A percentile compares a stretch with the other conserved stretches of the same genome.
Conservation (phyloP, 2,888 invertebrate species). For the Alloscopus bannaensis region DNA sequence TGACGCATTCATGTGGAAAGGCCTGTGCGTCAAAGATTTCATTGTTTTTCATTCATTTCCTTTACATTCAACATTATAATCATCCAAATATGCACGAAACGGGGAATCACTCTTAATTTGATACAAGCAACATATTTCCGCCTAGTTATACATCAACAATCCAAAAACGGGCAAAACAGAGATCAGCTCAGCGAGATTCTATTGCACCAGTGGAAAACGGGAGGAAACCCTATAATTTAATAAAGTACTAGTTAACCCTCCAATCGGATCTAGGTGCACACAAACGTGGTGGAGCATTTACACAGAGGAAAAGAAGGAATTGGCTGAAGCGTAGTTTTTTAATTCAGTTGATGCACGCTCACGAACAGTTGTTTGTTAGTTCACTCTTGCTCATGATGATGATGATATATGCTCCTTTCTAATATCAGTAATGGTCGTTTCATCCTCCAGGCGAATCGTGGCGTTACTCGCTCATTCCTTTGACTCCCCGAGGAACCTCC, state of each 20-base stretch:
- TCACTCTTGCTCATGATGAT: neutral
- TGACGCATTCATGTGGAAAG: no score
- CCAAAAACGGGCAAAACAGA: no score
- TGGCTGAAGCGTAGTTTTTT: neutral
- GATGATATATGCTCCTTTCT: constrained; percentile 15
- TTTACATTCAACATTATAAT: no score
- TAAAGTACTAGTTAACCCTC: constrained; percentile 34
- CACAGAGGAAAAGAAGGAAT: neutral
- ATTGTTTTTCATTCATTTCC: no score
- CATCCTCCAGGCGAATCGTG: constrained; percentile 41
- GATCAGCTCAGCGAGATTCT: no score
- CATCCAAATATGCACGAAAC: no score
- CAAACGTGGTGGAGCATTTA: neutral
- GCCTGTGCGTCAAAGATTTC: no score
- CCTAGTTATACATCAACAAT: no score
- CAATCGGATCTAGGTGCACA: constrained; percentile 5
- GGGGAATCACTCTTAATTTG: no score
- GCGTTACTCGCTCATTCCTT: constrained; percentile 21
- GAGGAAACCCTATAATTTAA: constrained; percentile 45
- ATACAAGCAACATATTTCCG: no score
- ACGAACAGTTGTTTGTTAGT: neutral
- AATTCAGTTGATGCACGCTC: neutral
- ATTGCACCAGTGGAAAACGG: no score
- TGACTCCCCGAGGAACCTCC: constrained; percentile 29
- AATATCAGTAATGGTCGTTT: constrained; percentile 32